Base-by-base conservation (phyloP, 2,888 invertebrate genomes). In the Neria commutata region DNA sequence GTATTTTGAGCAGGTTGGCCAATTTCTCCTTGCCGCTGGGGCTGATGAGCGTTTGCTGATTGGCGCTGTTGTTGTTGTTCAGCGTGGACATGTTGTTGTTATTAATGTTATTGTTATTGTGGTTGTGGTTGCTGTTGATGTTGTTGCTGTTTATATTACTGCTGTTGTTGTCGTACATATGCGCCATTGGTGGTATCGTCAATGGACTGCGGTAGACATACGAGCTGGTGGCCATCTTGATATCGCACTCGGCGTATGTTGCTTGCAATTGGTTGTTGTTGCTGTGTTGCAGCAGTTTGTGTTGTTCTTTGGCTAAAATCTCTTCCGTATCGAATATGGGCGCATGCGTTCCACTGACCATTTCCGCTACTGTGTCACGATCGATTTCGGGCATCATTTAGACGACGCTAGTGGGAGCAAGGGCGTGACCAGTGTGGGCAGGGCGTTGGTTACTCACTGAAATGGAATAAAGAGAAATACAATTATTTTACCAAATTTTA, bases 351-450 rank as follows among this genome's bases (percentile, higher is more conserved):
- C 78, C 79, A 64, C 78, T 79, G 48, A 78, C 76, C 74, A 79
- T 77, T 71, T 80, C 81, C 61, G 78, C 71, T 67, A 69, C 72
- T 53, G 72, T 66, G 60, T 81, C 80, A 64, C 76, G 77, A 71
- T 80, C 81, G 71, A 79, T 75, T 78, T 81, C 80, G 72, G 80
- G 81, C 81, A 81, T 81, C 78, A 80, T 80, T 78, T 76, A 77
- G n/a, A n/a, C n/a, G n/a, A n/a, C n/a, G n/a, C n/a, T n/a, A n/a
- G n/a, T n/a, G n/a, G n/a, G n/a, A n/a, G n/a, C n/a, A n/a, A n/a
- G n/a, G n/a, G n/a, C n/a, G n/a, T n/a, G n/a, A n/a, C n/a, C n/a
- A n/a, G n/a, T n/a, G n/a, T n/a, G n/a, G n/a, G n/a, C n/a, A n/a
- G n/a, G n/a, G n/a, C n/a, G n/a, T n/a, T n/a, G n/a, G n/a, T n/a